These are phyloP conservation scores for Hylia prasina DNA, from an alignment of 2,113 vertebrate species.

Conservation along the genomic window DNA sequence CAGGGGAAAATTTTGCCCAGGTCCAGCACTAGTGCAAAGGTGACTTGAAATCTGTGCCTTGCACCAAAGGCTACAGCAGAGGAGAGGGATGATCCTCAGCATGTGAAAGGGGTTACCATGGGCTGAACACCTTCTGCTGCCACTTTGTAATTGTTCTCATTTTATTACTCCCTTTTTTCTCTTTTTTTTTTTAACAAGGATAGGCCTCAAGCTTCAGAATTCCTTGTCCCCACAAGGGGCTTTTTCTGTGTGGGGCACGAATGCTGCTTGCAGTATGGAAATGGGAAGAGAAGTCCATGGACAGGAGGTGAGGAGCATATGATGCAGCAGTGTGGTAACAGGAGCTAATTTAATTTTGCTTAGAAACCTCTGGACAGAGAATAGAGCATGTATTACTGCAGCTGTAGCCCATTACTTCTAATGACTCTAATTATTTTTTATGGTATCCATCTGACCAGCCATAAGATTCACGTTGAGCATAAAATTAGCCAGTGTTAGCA, in stretches of 20 bases:
- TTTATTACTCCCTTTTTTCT: neutral
- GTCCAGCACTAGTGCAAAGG: neutral
- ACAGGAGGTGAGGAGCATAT: neutral
- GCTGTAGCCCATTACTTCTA: slow-evolving; percentile 58
- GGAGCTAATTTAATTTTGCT: slow-evolving; percentile 52
- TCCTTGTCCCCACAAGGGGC: neutral
- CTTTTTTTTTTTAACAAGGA: neutral
- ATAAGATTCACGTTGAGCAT: slow-evolving; percentile 47
- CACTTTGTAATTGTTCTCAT: neutral
- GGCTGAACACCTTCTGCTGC: neutral
- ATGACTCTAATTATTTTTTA: slow-evolving; percentile 65
- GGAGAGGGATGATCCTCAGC: neutral
- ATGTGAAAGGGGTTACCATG: neutral
- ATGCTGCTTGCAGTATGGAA: neutral
- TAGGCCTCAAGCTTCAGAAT: neutral
- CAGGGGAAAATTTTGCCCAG: neutral
- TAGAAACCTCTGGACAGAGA: slow-evolving; percentile 44
- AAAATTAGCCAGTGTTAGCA: slow-evolving; percentile 52
- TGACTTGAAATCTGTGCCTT: neutral
- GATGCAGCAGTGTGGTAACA: slow-evolving; percentile 20
- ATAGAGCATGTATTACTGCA: slow-evolving; percentile 36
- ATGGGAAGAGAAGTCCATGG: neutral
- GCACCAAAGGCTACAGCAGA: neutral
- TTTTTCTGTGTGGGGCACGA: neutral
- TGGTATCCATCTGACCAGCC: slow-evolving; percentile 54